These are phyloP conservation scores for Chelon labrosus DNA, from an alignment of 2,797 vertebrate genomes.

Conservation along the genomic window DNA sequence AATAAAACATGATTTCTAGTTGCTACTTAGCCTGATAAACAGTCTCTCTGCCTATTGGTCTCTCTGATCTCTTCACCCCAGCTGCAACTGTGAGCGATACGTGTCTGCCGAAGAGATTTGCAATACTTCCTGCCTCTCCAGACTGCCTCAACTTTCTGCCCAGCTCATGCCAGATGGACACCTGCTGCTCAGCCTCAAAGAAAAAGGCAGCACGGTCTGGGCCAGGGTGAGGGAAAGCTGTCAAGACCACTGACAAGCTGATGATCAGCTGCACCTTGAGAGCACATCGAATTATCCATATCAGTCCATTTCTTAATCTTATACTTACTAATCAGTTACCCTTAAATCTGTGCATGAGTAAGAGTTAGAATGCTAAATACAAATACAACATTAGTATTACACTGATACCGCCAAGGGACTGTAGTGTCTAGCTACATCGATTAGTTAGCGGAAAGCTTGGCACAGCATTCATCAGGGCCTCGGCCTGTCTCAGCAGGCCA, in stretches of 20 bases:
- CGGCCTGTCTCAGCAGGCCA: constrained; percentile 7
- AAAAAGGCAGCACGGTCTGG: constrained; percentile 70
- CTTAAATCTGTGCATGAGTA: background rate
- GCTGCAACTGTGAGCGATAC: constrained; percentile 90
- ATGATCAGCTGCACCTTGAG: constrained; percentile 18
- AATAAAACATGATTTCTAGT: background rate
- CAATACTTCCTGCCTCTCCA: constrained; percentile 86
- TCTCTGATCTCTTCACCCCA: constrained; percentile 58
- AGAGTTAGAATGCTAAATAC: constrained; percentile 24
- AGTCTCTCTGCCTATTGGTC: constrained; percentile 19
- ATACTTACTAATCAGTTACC: constrained; percentile 4
- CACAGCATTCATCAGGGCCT: constrained; percentile 32
- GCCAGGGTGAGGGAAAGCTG: constrained; percentile 62
- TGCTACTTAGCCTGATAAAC: background rate
- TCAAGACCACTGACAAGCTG: constrained; percentile 12
- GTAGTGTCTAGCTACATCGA: background rate
- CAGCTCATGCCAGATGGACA: constrained; percentile 78
- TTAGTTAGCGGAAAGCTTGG: constrained; percentile 11
- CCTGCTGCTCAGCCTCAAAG: constrained; percentile 82
- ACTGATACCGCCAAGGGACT: constrained; percentile 13
- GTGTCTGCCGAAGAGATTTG: constrained; percentile 92
- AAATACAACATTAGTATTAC: constrained; percentile 15
- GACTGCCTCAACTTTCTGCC: constrained; percentile 85
- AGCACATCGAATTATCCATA: constrained; percentile 13
- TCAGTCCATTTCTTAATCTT: constrained; percentile 17